These are phyloP conservation scores for Cryptus armator DNA, from an alignment of 2,888 invertebrate genomes.

Conservation along the genomic window DNA sequence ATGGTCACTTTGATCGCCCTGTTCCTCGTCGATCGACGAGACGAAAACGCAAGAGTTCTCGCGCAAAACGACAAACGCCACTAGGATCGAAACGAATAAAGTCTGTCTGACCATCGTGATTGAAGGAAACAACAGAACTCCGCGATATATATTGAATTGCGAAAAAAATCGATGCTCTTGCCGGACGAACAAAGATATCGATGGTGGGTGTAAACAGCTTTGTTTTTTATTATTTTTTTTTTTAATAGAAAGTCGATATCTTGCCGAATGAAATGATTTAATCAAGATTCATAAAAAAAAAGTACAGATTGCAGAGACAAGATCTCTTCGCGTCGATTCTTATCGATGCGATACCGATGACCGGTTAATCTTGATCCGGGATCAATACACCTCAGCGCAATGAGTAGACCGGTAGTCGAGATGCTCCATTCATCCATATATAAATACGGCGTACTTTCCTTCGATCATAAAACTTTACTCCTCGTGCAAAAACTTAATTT, in stretches of 20 bases:
- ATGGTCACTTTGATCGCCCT: constrained; percentile 7
- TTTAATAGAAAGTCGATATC: constrained; percentile 20
- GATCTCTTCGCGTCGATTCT: neutral
- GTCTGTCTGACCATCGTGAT: constrained; percentile 34
- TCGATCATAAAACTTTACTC: neutral
- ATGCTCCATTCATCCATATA: no score
- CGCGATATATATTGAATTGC: neutral
- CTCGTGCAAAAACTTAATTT: no score
- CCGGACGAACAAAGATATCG: neutral
- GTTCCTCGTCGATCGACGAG: neutral
- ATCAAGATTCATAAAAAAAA: neutral
- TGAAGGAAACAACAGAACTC: constrained; percentile 4
- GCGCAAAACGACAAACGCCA: constrained; percentile 26
- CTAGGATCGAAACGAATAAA: neutral
- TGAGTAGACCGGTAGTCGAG: no score
- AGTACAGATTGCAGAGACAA: neutral
- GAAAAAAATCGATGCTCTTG: constrained; percentile 14
- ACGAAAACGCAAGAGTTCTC: neutral
- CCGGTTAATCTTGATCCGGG: no score
- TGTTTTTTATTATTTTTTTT: neutral
- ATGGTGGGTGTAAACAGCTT: neutral
- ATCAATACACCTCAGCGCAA: no score
- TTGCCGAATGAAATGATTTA: constrained; percentile 14
- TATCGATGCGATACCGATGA: neutral
- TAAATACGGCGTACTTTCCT: neutral